These are phyloP conservation scores for Melieria picta DNA, from an alignment of 2,888 invertebrate species.

Conservation along the genomic window DNA sequence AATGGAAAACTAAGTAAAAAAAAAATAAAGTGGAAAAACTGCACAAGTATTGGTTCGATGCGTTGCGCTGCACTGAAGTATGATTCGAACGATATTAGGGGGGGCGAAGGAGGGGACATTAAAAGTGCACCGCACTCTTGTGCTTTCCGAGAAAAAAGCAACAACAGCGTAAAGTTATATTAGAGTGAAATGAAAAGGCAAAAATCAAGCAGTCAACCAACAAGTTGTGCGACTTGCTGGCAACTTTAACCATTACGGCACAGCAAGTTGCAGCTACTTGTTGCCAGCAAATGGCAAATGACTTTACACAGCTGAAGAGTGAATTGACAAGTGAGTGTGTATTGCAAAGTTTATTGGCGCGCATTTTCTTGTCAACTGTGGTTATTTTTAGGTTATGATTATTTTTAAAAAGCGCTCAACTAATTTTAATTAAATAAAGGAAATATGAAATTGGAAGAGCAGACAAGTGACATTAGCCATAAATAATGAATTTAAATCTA, in stretches of 20 bases:
- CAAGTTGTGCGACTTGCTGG: conserved; percentile 21
- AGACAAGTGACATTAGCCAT: no score
- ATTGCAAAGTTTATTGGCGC: no score
- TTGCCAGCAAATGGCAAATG: conserved; percentile 3
- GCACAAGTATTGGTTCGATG: no score
- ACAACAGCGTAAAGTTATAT: not conserved
- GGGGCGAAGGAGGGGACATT: conserved; percentile 1
- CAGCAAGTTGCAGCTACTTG: conserved; percentile 17
- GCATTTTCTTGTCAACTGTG: no score
- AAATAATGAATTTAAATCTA: no score
- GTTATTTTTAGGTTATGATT: no score
- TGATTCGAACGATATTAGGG: not conserved
- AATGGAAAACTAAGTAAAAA: not conserved
- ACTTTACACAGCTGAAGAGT: no score
- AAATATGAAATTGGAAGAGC: no score
- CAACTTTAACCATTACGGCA: not conserved
- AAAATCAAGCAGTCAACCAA: conserved; percentile 18
- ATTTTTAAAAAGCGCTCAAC: no score
- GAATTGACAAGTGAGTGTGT: no score
- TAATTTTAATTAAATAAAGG: no score
- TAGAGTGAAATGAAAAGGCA: not conserved
- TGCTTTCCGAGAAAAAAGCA: conserved; percentile 30
- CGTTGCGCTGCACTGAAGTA: not conserved
- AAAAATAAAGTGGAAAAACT: not conserved
- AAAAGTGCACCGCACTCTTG: conserved; percentile 27